phyloP scores from a whole-genome alignment of 30 jellyfish, hydroid and myxozoan genomes.

The Pelagia noctiluca region DNA sequence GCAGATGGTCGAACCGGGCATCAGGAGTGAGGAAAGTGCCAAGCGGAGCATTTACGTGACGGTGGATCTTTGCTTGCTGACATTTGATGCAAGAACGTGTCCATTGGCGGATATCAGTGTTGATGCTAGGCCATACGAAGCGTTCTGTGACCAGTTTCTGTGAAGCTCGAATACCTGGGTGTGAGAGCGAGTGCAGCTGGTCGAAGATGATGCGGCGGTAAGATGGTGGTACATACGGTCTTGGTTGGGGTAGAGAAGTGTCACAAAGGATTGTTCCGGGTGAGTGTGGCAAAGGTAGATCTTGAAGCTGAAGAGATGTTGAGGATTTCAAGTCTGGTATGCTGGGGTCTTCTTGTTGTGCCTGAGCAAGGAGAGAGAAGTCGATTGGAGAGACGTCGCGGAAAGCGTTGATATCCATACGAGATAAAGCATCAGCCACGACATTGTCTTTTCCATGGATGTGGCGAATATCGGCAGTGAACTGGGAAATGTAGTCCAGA shows the following conservation, averaged over 20 bases:
- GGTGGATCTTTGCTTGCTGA: slow-evolving; percentile 1
- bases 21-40: slow-evolving; percentile 26
- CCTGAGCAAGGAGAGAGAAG: neutral
- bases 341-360: slow-evolving; percentile 5
- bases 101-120: neutral
- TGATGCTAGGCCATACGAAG: slow-evolving; percentile 18
- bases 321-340: neutral
- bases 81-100: too few species aligned
- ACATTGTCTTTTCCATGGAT: too few species aligned
- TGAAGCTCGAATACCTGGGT: slow-evolving; percentile 26
- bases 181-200: slow-evolving; percentile 4
- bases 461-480: too few species aligned
- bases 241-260: neutral
- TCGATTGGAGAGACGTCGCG: too few species aligned
- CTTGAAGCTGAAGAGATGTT: neutral
- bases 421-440: too few species aligned
- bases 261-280: slow-evolving; percentile 22
- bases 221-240: slow-evolving; percentile 19
- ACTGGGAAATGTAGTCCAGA: too few species aligned
- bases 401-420: too few species aligned
- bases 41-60: slow-evolving; percentile 23
- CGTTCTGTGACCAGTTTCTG: slow-evolving; percentile 13
- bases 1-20: slow-evolving; percentile 9
- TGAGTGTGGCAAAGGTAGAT: slow-evolving; percentile 1
- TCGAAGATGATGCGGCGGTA: slow-evolving; percentile 3